Base-by-base conservation (phyloP, 2,113 vertebrate species). In the Trematocara marginatum region DNA sequence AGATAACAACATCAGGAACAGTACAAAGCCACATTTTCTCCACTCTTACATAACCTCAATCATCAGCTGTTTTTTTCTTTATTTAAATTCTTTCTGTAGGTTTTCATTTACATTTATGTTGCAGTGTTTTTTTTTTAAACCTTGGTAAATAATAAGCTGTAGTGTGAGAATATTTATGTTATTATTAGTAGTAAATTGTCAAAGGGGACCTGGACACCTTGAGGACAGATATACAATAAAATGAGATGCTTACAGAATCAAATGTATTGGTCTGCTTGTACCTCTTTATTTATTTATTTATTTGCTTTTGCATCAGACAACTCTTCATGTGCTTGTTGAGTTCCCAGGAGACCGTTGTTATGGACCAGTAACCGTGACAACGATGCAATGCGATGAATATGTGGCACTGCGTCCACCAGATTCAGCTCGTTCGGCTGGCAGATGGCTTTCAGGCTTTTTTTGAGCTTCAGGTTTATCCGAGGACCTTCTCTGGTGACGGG, bases 311-410 rank as follows among this genome's bases (percentile, higher is more conserved):
- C 71, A 15, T 92, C 91, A 92, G 49, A 74, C 87, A 87, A 91
- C 84, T 86, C 38, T 78, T 86, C 53, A 49, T 85, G 91, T 78
- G 74, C 86, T 59, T 29, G 85, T 71, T 79, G 15, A 64, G 89
- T 64, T 89, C 89, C 90, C 88, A 54, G 86, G 92, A 93, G 83
- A 93, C 87, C 16, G 92, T 94, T 90, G 92, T 94, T 90, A 94
- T 83, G 89, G 90, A 45, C 88, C 49, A 42, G 92, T 92, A 88
- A 88, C 92, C 79, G 23, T 92, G 94, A 89, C 93, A 91, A 93
- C 79, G 7, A 34, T 80, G 80, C 87, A 80, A 85, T 29, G 69
- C 35, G 54, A 80, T 11, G 29, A 76, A 78, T 76, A 82, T 57
- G 66, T 84, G 54, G 74, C 78, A 69, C 26, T 10, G 79, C 81